Percentiles rank a stretch among this genome's conserved stretches.
phyloP scores from a whole-genome alignment of 1,140 invertebrate species.

The Bombus superbus region DNA sequence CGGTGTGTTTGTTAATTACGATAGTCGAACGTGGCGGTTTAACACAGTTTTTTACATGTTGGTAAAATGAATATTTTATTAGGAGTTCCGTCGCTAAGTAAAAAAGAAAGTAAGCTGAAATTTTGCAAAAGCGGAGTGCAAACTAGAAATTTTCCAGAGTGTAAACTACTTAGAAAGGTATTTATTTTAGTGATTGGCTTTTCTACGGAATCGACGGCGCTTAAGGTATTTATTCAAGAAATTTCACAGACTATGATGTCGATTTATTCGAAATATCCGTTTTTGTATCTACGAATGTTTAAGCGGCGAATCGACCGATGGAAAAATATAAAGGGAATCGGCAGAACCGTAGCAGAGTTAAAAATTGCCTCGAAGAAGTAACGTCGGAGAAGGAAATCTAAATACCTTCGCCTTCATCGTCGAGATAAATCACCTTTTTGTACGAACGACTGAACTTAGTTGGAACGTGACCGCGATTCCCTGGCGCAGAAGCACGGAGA shows the following conservation, averaged over 20 bases:
- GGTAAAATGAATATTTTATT: too few species aligned
- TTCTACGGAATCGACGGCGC: neutral
- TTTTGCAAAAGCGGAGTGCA: neutral
- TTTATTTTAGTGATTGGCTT: neutral
- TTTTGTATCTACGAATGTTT: neutral
- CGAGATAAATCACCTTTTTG: conserved; percentile 43
- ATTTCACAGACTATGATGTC: neutral
- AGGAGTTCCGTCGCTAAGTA: too few species aligned
- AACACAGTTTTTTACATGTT: too few species aligned
- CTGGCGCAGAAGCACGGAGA: neutral
- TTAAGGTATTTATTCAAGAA: neutral
- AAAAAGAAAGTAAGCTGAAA: neutral
- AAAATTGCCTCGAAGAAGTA: neutral
- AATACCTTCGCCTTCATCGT: conserved; percentile 30
- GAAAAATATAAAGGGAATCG: neutral
- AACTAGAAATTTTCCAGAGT: neutral
- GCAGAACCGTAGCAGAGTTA: too few species aligned
- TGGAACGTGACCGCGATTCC: conserved; percentile 47
- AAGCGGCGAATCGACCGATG: conserved; percentile 5
- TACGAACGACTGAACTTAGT: conserved; percentile 38
- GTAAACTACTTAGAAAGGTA: neutral
- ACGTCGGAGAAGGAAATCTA: conserved; percentile 7
- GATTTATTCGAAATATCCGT: neutral
- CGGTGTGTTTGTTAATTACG: too few species aligned
- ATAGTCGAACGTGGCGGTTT: too few species aligned